phyloP scores from a whole-genome alignment of 2,797 vertebrate species.

The Chaunax sp. region DNA sequence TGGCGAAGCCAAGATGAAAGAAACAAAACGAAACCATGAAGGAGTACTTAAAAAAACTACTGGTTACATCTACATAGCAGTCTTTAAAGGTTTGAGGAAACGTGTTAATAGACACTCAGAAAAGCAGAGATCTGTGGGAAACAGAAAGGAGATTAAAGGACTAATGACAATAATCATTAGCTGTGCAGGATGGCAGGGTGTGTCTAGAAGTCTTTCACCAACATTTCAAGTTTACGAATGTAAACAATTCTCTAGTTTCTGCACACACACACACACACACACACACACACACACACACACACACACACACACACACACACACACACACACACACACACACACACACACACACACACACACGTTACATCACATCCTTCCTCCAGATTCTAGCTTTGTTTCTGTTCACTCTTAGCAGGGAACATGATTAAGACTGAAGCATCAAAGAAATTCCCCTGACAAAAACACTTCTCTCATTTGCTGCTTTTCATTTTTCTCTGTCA shows the following conservation, averaged over 20 bases:
- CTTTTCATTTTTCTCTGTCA: conserved; percentile 1
- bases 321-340: not conserved
- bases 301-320: not conserved
- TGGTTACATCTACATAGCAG: not conserved
- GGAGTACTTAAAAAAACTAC: not conserved
- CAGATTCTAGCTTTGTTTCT: conserved; percentile 24
- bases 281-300: no score
- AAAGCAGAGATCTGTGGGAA: conserved; percentile 17
- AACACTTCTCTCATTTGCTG: not conserved
- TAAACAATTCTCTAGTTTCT: conserved; percentile 30
- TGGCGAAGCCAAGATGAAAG: conserved; percentile 12
- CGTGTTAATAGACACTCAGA: not conserved
- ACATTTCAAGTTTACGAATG: conserved; percentile 19
- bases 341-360: not conserved
- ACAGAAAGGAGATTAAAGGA: conserved; percentile 24
- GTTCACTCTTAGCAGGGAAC: conserved; percentile 7
- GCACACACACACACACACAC: conserved; percentile 14
- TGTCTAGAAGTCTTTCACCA: conserved; percentile 19
- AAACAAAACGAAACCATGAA: conserved; percentile 12
- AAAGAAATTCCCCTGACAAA: conserved; percentile 21
- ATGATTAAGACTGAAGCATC: conserved; percentile 6
- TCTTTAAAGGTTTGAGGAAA: not conserved
- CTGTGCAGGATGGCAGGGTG: conserved; percentile 53
- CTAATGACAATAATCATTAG: conserved; percentile 57
- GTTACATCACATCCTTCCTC: conserved; percentile 44